Evolutionary conservation across 2,797 vertebrate genomes (phyloP).

Genomic region (Tenualosa ilisha): DNA sequence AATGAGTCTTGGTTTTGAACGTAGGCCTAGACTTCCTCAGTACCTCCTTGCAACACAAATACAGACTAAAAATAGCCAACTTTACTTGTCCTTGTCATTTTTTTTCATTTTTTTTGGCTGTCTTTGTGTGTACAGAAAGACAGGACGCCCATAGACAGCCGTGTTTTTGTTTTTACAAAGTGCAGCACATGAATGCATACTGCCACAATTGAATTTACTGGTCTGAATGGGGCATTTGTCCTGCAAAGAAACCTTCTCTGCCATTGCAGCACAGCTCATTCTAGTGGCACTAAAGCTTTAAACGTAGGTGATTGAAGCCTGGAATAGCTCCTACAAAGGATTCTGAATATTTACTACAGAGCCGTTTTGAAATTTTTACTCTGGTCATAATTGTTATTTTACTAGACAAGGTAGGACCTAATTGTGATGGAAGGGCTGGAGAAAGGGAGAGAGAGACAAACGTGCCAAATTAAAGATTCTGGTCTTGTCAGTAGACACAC

Average conservation of each 20-base stretch:
- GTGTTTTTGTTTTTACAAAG: neutral
- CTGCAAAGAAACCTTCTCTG: neutral
- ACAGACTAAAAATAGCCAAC: neutral
- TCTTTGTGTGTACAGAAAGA: neutral
- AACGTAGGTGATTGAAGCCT: neutral
- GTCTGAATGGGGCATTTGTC: neutral
- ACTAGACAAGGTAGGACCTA: too few species aligned
- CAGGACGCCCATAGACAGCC: neutral
- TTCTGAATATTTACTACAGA: neutral
- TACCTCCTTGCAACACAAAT: neutral
- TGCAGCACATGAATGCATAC: slow-evolving; percentile 9
- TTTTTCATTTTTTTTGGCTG: neutral
- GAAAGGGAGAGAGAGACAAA: neutral
- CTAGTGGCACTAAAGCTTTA: neutral
- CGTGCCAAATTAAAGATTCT: neutral
- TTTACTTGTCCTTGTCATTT: neutral
- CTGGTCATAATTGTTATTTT: neutral
- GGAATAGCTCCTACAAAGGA: neutral
- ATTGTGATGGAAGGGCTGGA: neutral
- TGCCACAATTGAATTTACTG: neutral
- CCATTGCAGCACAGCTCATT: neutral
- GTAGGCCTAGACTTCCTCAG: too few species aligned
- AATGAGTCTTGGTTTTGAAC: neutral
- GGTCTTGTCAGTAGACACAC: neutral
- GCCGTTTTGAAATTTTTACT: neutral